Evolutionary conservation across 1,140 invertebrate species (phyloP), one percentile per base, ranked within the genome.

Genomic region (Solen grandis): DNA sequence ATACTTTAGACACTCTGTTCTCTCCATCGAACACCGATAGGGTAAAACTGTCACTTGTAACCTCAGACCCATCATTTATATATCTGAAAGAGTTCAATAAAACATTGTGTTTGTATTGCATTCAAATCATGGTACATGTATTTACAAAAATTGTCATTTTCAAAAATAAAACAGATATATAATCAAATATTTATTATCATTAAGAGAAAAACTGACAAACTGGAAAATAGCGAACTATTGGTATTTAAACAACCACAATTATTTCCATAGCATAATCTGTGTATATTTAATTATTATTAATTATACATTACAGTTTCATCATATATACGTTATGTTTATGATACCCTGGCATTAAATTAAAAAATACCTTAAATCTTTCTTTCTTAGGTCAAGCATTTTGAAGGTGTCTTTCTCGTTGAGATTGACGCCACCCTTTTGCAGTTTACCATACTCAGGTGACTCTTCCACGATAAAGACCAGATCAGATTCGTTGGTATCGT

Each of bases 1-100:
- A 82, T 4, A 88, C 87, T 59, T 90, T 89, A 2, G 91, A 89
- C 0, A 92, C 89, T 36, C 88, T 82, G 78, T 92, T 92, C 8
- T 88, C 77, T 1, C 92, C 91, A 81, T 93, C 93, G 29, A 90
- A 89, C 13, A 93, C 84, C 31, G 91, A 90, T 19, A 93, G 63
- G 1, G 85, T 87, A 46, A 93, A 90, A 0, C 84, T 88, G 76
- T 93, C 93, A 3, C 87, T 52, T 0, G 82, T 74, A 2, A 84
- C 83, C 52, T 93, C 92, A 8, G 88, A 90, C 0, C 92, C 92
- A 83, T 91, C 90, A 62, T 91, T 88, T 25, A 90, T 85, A 79
- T 93, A 93, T 76, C 85, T 92, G 82, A 14, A 85, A 87, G 27
- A 22, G 70, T 33, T 8, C 19, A 46, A 46, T 19, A 46, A 46